phyloP scores from a whole-genome alignment of 1,140 invertebrate genomes.

The Calephelis nemesis region DNA sequence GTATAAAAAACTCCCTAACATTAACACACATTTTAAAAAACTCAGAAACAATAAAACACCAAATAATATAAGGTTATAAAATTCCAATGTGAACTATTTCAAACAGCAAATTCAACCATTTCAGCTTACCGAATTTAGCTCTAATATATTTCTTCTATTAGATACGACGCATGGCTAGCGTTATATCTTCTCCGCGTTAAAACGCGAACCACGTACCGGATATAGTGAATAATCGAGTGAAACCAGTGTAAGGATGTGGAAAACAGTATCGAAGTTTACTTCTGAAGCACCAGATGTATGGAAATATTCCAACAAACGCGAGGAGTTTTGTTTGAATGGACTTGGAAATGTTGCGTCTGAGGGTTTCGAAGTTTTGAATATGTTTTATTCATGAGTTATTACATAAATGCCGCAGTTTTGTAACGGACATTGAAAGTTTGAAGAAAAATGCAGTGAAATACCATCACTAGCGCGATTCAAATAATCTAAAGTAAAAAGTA shows the following conservation, averaged over 20 bases:
- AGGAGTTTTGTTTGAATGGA: constrained; percentile 8
- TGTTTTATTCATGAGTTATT: not conserved
- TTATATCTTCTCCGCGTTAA: constrained; percentile 18
- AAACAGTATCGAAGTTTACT: constrained; percentile 24
- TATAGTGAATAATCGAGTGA: constrained; percentile 29
- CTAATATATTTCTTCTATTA: constrained; percentile 2
- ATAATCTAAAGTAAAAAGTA: too few species aligned
- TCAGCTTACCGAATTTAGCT: too few species aligned
- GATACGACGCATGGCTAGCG: constrained; percentile 11
- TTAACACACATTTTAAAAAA: too few species aligned
- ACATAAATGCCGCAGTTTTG: not conserved
- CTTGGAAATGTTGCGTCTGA: constrained; percentile 7
- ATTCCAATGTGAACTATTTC: too few species aligned
- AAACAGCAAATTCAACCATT: too few species aligned
- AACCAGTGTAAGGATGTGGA: constrained; percentile 23
- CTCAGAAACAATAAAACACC: too few species aligned
- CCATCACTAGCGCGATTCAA: too few species aligned
- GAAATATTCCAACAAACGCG: constrained; percentile 18
- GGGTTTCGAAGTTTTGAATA: constrained; percentile 3
- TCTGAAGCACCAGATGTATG: constrained; percentile 20
- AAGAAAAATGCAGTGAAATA: too few species aligned
- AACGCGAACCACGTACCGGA: constrained; percentile 28
- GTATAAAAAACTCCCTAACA: too few species aligned
- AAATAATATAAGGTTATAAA: too few species aligned
- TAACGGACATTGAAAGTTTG: not conserved